phyloP scores from a whole-genome alignment of 1,140 invertebrate genomes.

The Drosophila albomicans region DNA sequence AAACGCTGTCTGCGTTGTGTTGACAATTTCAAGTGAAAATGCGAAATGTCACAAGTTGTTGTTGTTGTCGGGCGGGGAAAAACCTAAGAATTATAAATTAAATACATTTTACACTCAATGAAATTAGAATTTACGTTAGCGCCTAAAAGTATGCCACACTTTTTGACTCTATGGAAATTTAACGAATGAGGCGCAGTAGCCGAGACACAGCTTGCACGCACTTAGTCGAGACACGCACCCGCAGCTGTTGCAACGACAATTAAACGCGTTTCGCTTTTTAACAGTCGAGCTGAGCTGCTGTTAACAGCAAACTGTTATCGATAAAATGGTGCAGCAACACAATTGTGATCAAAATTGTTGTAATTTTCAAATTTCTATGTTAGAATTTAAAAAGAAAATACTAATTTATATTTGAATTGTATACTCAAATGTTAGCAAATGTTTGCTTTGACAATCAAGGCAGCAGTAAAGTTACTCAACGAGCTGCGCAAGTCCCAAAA shows the following conservation, averaged over 20 bases:
- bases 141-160: not conserved
- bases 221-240: constrained; percentile 11
- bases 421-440: too few relatives aligned
- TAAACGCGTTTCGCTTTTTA: not conserved
- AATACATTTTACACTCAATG: not conserved
- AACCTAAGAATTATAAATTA: not conserved
- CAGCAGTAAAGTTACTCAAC: too few relatives aligned
- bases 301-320: too few relatives aligned
- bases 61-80: not conserved
- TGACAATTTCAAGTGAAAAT: not conserved
- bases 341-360: too few relatives aligned
- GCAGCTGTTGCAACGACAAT: not conserved
- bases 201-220: too few relatives aligned
- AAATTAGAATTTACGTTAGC: not conserved
- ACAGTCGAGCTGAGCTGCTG: not conserved
- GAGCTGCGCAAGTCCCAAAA: too few relatives aligned
- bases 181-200: not conserved
- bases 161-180: not conserved
- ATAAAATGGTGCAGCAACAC: too few relatives aligned
- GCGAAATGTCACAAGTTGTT: not conserved
- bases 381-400: too few relatives aligned
- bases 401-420: too few relatives aligned
- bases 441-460: too few relatives aligned
- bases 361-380: too few relatives aligned
- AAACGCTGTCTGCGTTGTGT: not conserved